phyloP scores from a whole-genome alignment of 1,140 invertebrate genomes.

The Battus philenor region DNA sequence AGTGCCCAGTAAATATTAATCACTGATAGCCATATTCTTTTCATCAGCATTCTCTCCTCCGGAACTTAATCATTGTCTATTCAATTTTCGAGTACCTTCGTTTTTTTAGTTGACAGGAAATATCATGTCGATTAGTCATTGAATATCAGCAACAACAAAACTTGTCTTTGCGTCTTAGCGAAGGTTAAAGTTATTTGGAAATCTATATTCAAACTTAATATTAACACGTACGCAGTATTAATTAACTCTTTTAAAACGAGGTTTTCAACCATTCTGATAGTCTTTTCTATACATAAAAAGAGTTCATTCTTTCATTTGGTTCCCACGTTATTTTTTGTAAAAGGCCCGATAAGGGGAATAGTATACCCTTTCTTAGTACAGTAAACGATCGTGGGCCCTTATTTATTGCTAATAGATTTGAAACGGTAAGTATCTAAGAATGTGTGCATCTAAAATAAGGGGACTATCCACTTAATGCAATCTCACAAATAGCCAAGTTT shows the following conservation, averaged over 20 bases:
- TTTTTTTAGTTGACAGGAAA: conserved; percentile 14
- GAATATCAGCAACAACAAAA: conserved; percentile 12
- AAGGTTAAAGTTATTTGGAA: conserved; percentile 16
- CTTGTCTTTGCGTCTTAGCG: conserved; percentile 10
- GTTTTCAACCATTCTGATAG: conserved; percentile 53
- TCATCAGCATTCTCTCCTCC: conserved; percentile 15
- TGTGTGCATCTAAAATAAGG: conserved; percentile 49
- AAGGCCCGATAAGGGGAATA: conserved; percentile 64
- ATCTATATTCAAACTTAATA: conserved; percentile 9
- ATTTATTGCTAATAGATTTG: conserved; percentile 73
- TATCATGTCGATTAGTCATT: conserved; percentile 17
- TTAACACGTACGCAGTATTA: conserved; percentile 14
- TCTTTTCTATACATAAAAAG: conserved; percentile 51
- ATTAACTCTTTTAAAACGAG: conserved; percentile 32
- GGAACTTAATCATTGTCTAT: conserved; percentile 16
- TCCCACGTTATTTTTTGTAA: conserved; percentile 72
- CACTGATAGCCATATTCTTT: conserved; percentile 13
- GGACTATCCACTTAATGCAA: conserved; percentile 48
- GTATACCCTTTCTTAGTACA: conserved; percentile 65
- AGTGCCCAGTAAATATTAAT: conserved; percentile 13
- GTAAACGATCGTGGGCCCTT: conserved; percentile 60
- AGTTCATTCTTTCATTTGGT: conserved; percentile 61
- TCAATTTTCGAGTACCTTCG: conserved; percentile 9
- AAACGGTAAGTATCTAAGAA: conserved; percentile 49
- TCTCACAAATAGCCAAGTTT: too few species aligned